A percentile compares a stretch with the other conserved stretches of the same genome.
phyloP scores from a whole-genome alignment of 2,797 vertebrate genomes.

The Cossypha heuglini region DNA sequence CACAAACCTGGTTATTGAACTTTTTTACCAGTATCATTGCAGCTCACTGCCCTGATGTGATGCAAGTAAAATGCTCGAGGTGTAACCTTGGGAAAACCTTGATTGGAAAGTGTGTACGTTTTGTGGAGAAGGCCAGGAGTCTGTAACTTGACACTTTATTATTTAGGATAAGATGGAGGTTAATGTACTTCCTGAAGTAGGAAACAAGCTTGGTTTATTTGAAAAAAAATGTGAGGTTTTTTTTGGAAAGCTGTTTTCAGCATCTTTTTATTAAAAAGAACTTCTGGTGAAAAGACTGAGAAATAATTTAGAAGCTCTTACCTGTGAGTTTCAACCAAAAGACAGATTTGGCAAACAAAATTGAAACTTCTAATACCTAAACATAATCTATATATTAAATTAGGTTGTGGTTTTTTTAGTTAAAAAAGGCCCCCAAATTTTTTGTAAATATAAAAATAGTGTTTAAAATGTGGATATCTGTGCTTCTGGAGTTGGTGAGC shows the following conservation, averaged over 20 bases:
- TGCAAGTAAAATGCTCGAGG: neutral
- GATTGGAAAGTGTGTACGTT: neutral
- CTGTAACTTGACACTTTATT: neutral
- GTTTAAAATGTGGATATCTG: neutral
- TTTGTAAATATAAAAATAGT: neutral
- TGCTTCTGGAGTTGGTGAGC: neutral
- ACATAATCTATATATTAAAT: neutral
- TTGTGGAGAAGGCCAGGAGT: neutral
- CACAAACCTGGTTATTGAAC: neutral
- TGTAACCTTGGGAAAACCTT: neutral
- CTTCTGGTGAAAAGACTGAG: neutral
- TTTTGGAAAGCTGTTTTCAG: neutral
- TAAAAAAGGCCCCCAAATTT: fast-evolving
- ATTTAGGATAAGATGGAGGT: neutral
- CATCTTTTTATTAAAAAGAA: neutral
- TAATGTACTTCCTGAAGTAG: neutral
- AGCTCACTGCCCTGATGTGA: neutral
- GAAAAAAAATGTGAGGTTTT: fast-evolving
- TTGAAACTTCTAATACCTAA: neutral
- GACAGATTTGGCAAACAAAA: neutral
- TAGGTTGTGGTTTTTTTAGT: neutral
- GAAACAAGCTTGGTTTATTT: neutral
- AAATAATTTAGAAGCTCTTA: neutral
- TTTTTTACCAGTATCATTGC: neutral
- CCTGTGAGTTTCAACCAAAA: neutral